phyloP scores from a whole-genome alignment of 2,797 vertebrate genomes.

The Spheniscus humboldti region DNA sequence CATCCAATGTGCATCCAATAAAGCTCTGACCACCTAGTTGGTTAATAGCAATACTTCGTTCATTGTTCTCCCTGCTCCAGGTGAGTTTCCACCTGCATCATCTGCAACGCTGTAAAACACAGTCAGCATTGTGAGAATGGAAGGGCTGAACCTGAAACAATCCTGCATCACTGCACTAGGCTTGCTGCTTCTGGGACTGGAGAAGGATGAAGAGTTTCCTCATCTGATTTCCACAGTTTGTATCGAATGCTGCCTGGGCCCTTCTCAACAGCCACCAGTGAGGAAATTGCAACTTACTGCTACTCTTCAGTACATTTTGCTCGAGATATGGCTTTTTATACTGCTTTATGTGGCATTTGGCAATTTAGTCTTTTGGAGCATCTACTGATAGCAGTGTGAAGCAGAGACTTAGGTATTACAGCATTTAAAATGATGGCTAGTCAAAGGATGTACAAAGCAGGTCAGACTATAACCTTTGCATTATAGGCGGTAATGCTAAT shows the following conservation, averaged over 20 bases:
- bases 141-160: background rate
- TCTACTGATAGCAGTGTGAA: background rate
- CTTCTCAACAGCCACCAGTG: background rate
- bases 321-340: background rate
- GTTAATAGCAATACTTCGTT: background rate
- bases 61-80: rapidly evolving
- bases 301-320: background rate
- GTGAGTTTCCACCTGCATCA: background rate
- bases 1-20: background rate
- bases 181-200: background rate
- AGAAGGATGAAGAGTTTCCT: background rate
- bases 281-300: background rate
- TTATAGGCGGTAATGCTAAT: background rate
- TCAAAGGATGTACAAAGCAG: background rate
- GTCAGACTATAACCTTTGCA: background rate
- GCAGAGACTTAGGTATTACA: background rate
- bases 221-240: background rate
- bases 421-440: background rate
- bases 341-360: background rate
- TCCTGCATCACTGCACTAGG: background rate
- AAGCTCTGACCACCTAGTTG: background rate
- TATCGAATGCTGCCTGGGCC: background rate
- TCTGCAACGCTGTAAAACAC: background rate
- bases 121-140: background rate
- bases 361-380: background rate